These are phyloP conservation scores for Drosophila persimilis DNA, from an alignment of 1,140 invertebrate species.

Conservation along the genomic window DNA sequence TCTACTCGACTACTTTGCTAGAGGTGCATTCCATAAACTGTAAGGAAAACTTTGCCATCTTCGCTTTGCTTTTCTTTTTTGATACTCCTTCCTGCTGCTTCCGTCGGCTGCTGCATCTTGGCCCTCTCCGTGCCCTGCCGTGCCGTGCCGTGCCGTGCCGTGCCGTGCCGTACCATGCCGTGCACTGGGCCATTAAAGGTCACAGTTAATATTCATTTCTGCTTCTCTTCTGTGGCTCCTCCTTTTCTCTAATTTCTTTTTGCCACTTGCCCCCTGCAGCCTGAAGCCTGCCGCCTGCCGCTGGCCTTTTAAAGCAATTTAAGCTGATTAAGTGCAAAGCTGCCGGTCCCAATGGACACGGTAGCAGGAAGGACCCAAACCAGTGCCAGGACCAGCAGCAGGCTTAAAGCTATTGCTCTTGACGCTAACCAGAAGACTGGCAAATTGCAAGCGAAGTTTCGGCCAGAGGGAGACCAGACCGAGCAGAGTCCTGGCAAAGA, in stretches of 20 bases:
- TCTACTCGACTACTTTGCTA: not conserved
- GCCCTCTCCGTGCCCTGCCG: slow-evolving; percentile 20
- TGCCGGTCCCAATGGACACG: slow-evolving; percentile 42
- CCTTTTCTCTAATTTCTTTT: slow-evolving; percentile 60
- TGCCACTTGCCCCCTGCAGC: not conserved
- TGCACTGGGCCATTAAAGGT: slow-evolving; percentile 72
- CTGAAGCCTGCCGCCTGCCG: slow-evolving; percentile 6
- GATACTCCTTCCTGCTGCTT: slow-evolving; percentile 45
- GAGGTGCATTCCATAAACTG: slow-evolving; percentile 34
- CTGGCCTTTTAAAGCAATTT: slow-evolving; percentile 64
- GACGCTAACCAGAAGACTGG: slow-evolving; percentile 35
- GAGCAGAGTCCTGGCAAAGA: slow-evolving; percentile 14
- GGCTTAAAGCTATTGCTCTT: slow-evolving; percentile 48
- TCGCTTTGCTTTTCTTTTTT: slow-evolving; percentile 35
- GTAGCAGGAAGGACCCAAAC: slow-evolving; percentile 16
- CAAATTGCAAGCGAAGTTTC: slow-evolving; percentile 47
- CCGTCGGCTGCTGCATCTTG: slow-evolving; percentile 22
- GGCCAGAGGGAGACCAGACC: too few relatives aligned
- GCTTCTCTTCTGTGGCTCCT: slow-evolving; percentile 7
- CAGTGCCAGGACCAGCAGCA: not conserved
- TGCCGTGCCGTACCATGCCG: slow-evolving; percentile 20
- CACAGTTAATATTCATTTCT: slow-evolving; percentile 81
- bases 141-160: slow-evolving; percentile 29
- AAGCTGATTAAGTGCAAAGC: slow-evolving; percentile 69
- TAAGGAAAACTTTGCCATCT: slow-evolving; percentile 37